phyloP scores from a whole-genome alignment of 2,113 vertebrate species.

The Clinocottus analis region DNA sequence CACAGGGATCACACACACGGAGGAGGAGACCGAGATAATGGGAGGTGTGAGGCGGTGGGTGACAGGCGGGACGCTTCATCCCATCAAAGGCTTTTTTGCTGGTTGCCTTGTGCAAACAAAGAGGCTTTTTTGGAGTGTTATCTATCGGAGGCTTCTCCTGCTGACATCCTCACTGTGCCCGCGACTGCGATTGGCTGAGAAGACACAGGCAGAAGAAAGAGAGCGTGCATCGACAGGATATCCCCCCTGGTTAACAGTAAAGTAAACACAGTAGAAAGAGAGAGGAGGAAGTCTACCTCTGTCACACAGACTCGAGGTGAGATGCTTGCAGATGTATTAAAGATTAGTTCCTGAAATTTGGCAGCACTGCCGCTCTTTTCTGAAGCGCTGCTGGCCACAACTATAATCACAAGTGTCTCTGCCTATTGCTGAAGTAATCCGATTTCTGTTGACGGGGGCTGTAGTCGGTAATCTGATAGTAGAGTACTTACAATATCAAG shows the following conservation, averaged over 20 bases:
- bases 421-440: slow-evolving; percentile 69
- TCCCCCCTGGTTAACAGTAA: slow-evolving; percentile 70
- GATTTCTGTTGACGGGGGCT: slow-evolving; percentile 67
- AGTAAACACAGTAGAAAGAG: slow-evolving; percentile 73
- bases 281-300: slow-evolving; percentile 70
- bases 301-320: slow-evolving; percentile 62
- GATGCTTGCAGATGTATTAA: slow-evolving; percentile 62
- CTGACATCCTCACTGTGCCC: slow-evolving; percentile 67
- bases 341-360: slow-evolving; percentile 63
- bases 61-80: slow-evolving; percentile 66
- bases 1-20: slow-evolving; percentile 42
- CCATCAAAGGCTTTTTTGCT: slow-evolving; percentile 69
- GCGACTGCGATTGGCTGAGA: slow-evolving; percentile 56
- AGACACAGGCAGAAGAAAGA: slow-evolving; percentile 63
- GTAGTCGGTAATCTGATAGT: slow-evolving; percentile 72
- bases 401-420: slow-evolving; percentile 74
- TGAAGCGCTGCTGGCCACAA: slow-evolving; percentile 55
- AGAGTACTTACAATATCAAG: slow-evolving; percentile 83
- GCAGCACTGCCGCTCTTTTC: slow-evolving; percentile 34
- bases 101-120: slow-evolving; percentile 73
- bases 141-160: slow-evolving; percentile 67
- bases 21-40: slow-evolving; percentile 57
- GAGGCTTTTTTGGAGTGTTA: slow-evolving; percentile 68
- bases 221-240: slow-evolving; percentile 70
- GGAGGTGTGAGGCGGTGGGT: slow-evolving; percentile 62